Base-by-base conservation (phyloP, 2,888 invertebrate species). In the Andrena flavipes region DNA sequence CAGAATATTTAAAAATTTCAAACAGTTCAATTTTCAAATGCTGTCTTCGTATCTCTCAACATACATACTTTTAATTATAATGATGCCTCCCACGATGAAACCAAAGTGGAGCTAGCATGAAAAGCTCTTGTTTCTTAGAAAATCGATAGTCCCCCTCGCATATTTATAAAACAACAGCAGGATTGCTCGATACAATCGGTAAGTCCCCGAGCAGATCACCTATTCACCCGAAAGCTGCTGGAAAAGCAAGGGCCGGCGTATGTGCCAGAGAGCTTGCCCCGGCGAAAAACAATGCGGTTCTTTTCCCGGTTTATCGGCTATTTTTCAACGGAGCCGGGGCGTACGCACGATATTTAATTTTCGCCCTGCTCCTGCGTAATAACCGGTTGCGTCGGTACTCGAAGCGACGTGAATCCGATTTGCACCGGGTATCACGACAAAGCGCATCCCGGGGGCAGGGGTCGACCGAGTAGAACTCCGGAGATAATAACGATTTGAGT, bases 401-500 rank as follows among this genome's bases (percentile, higher is more conserved):
- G 88, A 82, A 81, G 76, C 88, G 81, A 88, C 84, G 84, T 85
- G 88, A 88, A 88, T 88, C 88, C 88, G 88, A 88, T 88, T 88
- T 87, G 80, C 79, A 62, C 69, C 60, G 88, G 78, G 88, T 87
- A 88, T 88, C 87, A 72, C 79, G 88, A 88, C 87, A 88, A 88
- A 88, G 86, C 87, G 84, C 84, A 83, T 85, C 81, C 85, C 75
- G 82, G 82, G 81, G 78, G 84, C 82, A 86, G 79, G 42, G 84
- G 75, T 49, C 74, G 82, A 33, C 77, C 69, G 80, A 76, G 80
- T 78, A 84, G 84, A 86, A 82, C 83, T 88, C 77, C 77, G 76
- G 76, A 85, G 91, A 91, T 92, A 90, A 92, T 91, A 91, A 91
- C 90, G 89, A 92, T 91, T 92, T 87, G 87, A 90, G 91, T 90